phyloP scores from a whole-genome alignment of 1,140 invertebrate genomes.

The Cepaea nemoralis region DNA sequence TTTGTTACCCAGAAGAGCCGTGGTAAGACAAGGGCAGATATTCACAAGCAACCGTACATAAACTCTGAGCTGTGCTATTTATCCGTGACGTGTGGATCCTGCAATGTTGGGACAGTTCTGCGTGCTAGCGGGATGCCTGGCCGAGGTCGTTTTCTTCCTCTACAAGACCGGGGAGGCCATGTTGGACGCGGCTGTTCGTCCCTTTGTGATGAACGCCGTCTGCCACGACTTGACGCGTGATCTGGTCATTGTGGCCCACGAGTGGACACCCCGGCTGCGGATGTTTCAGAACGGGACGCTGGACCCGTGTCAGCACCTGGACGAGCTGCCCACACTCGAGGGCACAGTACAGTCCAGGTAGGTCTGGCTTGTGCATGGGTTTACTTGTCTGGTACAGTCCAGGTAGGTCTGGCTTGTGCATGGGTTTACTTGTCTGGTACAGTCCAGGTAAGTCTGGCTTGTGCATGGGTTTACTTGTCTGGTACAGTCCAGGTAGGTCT shows the following conservation, averaged over 20 bases:
- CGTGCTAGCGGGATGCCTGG: slow-evolving; percentile 43
- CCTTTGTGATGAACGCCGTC: slow-evolving; percentile 66
- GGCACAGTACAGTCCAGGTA: slow-evolving; percentile 15
- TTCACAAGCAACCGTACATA: too few species aligned
- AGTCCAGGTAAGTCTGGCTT: too few species aligned
- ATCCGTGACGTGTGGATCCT: too few species aligned
- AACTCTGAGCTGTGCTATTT: not conserved
- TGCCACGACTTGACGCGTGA: slow-evolving; percentile 53
- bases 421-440: too few species aligned
- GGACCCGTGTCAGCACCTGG: slow-evolving; percentile 19
- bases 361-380: not conserved
- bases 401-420: too few species aligned
- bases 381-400: too few species aligned
- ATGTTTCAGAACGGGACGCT: slow-evolving; percentile 16
- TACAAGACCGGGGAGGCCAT: slow-evolving; percentile 70
- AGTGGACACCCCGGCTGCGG: not conserved
- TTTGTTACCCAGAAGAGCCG: too few species aligned
- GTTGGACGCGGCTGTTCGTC: slow-evolving; percentile 67
- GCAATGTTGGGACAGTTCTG: slow-evolving; percentile 29
- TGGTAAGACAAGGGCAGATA: too few species aligned
- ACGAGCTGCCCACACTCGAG: slow-evolving; percentile 17
- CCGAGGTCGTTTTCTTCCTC: slow-evolving; percentile 68
- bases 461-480: too few species aligned
- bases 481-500: too few species aligned
- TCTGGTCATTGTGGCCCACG: slow-evolving; percentile 1